Evolutionary conservation across 2,888 invertebrate genomes (phyloP), one percentile per base, ranked within the genome.

Genomic region (Ichneumon xanthorius): DNA sequence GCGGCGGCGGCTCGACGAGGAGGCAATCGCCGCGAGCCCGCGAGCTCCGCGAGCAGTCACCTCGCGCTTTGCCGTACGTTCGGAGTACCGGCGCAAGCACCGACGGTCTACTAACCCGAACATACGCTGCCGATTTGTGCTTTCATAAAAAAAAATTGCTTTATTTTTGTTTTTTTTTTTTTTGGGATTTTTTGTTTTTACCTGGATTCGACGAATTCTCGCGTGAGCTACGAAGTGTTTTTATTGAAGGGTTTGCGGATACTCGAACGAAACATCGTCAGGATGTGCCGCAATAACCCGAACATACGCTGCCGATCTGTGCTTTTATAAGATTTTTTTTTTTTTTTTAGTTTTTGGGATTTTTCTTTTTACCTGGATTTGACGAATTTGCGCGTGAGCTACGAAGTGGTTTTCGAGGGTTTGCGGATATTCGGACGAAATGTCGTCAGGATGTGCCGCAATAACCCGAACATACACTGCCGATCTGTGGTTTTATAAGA

Each of bases 21-120:
- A 81, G 75, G 79, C 79, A 71, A 76, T 80, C 82, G 71, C 79
- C 55, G 58, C 55, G 79, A 85, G 79, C 75, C 63, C 67, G 82
- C 75, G 77, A 75, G 77, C 78, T 76, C 68, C 40, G 48, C 81
- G 82, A 85, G 76, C 85, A 85, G 85, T 85, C 85, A 85, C 85
- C 85, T 82, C 85, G 85, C 85, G 85, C 76, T 85, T 82, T 79
- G 85, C 85, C 79, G 75, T 75, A 85, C 85, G 85, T 80, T 82
- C 85, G 85, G 85, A 82, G 85, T 80, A 48, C 63, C 70, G 33
- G 80, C 71, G 65, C 68, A 72, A 80, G 16, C 70, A 73, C 63
- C 55, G 75, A 33, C 72, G 33, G 55, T 9, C 73, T 33, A 19
- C 40, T 45, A 71, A 71, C 45, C 16, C 45, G 45, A 16, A 48